Conservation (phyloP, 2,888 invertebrate genomes). For the Hipparchia sbordonii region DNA sequence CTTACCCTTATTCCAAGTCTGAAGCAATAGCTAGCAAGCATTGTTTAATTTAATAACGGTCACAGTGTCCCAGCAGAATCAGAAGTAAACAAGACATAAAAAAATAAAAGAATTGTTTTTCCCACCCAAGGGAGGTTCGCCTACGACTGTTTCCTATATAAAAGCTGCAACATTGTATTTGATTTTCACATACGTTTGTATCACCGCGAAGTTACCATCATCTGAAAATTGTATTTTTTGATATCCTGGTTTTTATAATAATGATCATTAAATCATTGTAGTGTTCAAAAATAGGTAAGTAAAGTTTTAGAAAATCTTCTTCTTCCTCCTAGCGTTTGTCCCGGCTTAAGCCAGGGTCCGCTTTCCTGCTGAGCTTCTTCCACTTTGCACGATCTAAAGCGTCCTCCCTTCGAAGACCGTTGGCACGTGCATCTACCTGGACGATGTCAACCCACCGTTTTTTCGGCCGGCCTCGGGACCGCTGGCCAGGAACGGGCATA, state of each 20-base stretch:
- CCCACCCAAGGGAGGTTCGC: conserved; percentile 65
- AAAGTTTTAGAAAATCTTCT: too few relatives aligned
- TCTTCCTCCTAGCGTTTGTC: too few relatives aligned
- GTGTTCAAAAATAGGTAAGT: conserved; percentile 40
- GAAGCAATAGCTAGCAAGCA: conserved; percentile 64
- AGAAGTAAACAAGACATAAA: conserved; percentile 55
- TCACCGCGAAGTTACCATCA: conserved; percentile 37
- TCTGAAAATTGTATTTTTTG: conserved; percentile 9
- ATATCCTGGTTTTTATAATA: conserved; percentile 22
- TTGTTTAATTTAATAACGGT: conserved; percentile 80
- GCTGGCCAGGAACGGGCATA: too few relatives aligned
- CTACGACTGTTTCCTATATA: conserved; percentile 62
- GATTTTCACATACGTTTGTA: conserved; percentile 48
- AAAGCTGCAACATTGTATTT: conserved; percentile 49
- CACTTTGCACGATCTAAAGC: too few relatives aligned
- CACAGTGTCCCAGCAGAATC: conserved; percentile 51
- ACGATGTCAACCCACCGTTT: too few relatives aligned
- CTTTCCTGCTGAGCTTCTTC: too few relatives aligned
- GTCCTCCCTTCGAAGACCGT: too few relatives aligned
- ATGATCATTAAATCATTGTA: conserved; percentile 37
- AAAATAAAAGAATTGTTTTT: conserved; percentile 53
- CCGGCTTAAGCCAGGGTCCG: too few relatives aligned
- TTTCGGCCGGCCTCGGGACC: too few relatives aligned
- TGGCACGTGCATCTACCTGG: too few relatives aligned
- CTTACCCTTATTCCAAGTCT: conserved; percentile 61